Evolutionary conservation across 2,113 vertebrate genomes (phyloP).

Genomic region (Petroica traversi): DNA sequence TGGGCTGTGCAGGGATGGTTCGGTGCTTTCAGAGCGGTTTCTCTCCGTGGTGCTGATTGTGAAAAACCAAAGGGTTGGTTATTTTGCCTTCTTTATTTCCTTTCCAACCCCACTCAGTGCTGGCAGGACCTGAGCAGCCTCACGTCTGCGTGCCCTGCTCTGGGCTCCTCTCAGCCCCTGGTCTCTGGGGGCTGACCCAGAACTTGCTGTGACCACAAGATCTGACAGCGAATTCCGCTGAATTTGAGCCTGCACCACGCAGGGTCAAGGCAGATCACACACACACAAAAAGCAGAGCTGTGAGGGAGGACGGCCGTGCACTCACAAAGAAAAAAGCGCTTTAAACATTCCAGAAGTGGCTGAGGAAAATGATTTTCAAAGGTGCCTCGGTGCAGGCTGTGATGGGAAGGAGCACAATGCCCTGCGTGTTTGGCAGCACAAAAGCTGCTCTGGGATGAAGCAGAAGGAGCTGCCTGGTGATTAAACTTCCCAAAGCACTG

Average conservation of each 20-base stretch:
- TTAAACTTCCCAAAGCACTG: constrained; percentile 51
- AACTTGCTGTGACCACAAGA: not conserved
- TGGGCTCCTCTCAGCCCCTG: not conserved
- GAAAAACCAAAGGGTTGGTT: not conserved
- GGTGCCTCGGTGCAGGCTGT: not conserved
- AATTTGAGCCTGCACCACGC: not conserved
- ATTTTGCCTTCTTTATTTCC: not conserved
- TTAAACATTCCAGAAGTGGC: not conserved
- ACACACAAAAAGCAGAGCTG: not conserved
- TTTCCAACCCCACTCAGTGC: too few relatives aligned
- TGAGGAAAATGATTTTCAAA: constrained; percentile 10
- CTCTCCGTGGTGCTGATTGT: not conserved
- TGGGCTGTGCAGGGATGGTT: not conserved
- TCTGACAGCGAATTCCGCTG: not conserved
- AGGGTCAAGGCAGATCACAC: not conserved
- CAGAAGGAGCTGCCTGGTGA: constrained; percentile 42
- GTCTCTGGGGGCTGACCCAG: not conserved
- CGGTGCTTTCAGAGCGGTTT: not conserved
- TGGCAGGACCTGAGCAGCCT: not conserved
- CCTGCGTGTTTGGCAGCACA: not conserved
- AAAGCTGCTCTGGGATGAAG: constrained; percentile 23
- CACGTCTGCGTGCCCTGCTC: accelerated
- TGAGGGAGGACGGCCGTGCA: not conserved
- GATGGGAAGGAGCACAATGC: not conserved
- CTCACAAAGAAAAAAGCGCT: not conserved